A percentile compares a stretch with the other conserved stretches of the same genome.
Evolutionary conservation across 2,797 vertebrate genomes (phyloP).

Genomic region (Periophthalmus magnuspinnatus): DNA sequence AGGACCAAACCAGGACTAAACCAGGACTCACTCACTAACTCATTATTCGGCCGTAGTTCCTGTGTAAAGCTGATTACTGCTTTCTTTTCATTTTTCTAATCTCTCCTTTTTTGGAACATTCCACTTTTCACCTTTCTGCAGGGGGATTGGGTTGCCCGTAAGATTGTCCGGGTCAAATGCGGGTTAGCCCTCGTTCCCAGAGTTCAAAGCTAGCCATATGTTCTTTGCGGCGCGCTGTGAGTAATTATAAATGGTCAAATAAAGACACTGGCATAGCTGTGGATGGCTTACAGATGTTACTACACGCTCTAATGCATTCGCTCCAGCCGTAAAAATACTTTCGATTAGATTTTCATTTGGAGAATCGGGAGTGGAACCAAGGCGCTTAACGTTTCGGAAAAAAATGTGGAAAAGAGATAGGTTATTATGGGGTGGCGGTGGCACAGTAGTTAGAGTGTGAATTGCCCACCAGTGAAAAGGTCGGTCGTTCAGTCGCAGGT

Average conservation of each 20-base stretch:
- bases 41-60: too few relatives aligned
- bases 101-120: constrained; percentile 63
- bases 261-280: constrained; percentile 77
- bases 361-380: constrained; percentile 72
- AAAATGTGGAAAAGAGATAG: constrained; percentile 29
- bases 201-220: constrained; percentile 75
- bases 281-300: constrained; percentile 79
- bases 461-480: neutral
- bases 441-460: neutral
- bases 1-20: too few relatives aligned
- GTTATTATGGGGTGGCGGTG: neutral
- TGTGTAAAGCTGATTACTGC: too few relatives aligned
- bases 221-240: constrained; percentile 73
- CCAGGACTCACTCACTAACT: too few relatives aligned
- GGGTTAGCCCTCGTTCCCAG: constrained; percentile 43
- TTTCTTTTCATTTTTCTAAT: constrained; percentile 58
- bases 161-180: constrained; percentile 54
- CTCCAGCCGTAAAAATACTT: constrained; percentile 77
- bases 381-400: constrained; percentile 63
- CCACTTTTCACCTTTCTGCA: constrained; percentile 47
- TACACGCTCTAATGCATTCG: constrained; percentile 73
- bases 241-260: constrained; percentile 80
- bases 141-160: constrained; percentile 53
- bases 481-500: neutral
- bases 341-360: constrained; percentile 57